Conservation (phyloP, 2,113 vertebrate genomes). For the Genyomyrus donnyi region DNA sequence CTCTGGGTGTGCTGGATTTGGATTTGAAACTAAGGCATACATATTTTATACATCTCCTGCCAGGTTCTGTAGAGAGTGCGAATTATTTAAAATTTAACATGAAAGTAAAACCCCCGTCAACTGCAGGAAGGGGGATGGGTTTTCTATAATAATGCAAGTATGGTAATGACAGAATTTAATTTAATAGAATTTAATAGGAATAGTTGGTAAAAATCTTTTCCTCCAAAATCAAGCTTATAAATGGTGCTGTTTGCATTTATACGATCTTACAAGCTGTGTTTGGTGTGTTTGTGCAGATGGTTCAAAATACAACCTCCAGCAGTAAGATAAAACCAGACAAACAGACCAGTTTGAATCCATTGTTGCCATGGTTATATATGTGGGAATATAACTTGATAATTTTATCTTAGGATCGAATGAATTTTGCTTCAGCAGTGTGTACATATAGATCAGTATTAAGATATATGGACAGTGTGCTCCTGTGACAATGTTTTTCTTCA, state of each 20-base stretch:
- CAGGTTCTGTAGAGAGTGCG: not conserved
- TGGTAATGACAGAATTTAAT: not conserved
- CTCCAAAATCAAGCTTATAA: not conserved
- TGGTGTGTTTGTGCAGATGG: constrained; percentile 42
- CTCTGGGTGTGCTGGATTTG: not conserved
- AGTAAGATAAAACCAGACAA: constrained; percentile 29
- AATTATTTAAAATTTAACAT: not conserved
- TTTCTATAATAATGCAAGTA: not conserved
- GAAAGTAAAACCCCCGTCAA: not conserved
- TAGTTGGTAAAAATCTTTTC: not conserved
- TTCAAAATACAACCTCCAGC: constrained; percentile 24
- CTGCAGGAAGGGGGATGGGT: not conserved
- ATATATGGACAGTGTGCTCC: not conserved
- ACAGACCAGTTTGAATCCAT: constrained; percentile 23
- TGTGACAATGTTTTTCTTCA: not conserved
- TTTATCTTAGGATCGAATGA: not conserved
- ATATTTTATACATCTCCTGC: not conserved
- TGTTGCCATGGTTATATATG: constrained; percentile 45
- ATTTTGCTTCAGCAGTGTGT: not conserved
- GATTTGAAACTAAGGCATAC: not conserved
- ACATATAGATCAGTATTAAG: not conserved
- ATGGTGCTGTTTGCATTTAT: not conserved
- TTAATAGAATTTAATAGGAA: not conserved
- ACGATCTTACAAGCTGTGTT: not conserved
- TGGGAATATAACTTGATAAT: constrained; percentile 8